A percentile compares a stretch with the other conserved stretches of the same genome.
Evolutionary conservation across 2,888 invertebrate species (phyloP).

Genomic region (Ichneumon xanthorius): DNA sequence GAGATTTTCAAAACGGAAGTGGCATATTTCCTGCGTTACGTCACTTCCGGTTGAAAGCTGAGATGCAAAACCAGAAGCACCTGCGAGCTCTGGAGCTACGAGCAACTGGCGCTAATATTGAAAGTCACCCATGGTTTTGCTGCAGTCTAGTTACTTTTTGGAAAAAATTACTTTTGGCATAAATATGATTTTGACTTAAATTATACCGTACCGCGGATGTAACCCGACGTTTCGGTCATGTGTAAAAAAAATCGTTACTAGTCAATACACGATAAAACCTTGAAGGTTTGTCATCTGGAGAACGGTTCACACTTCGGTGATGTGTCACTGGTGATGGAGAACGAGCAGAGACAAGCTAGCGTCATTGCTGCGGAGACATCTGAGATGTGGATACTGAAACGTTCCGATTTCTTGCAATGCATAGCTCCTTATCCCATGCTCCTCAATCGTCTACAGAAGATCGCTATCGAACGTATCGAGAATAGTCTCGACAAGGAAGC

Average conservation of each 20-base stretch:
- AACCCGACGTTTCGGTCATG: neutral
- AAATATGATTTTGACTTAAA: neutral
- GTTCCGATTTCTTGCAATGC: slow-evolving; percentile 82
- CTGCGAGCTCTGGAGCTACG: no score
- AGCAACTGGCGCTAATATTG: no score
- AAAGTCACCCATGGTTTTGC: neutral
- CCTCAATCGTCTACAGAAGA: slow-evolving; percentile 77
- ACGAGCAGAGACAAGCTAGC: slow-evolving; percentile 82
- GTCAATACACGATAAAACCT: slow-evolving; percentile 31
- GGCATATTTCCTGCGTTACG: no score
- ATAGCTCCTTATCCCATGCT: slow-evolving; percentile 83
- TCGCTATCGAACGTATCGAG: slow-evolving; percentile 76
- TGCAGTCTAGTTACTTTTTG: neutral
- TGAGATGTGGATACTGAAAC: slow-evolving; percentile 82
- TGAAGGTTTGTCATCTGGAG: slow-evolving; percentile 85
- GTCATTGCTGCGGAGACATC: slow-evolving; percentile 85
- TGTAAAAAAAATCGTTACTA: neutral
- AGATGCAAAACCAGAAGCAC: neutral
- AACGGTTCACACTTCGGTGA: slow-evolving; percentile 86
- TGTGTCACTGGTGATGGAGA: slow-evolving; percentile 83
- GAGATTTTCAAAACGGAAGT: no score
- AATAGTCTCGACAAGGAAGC: slow-evolving; percentile 48
- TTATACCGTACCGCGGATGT: no score
- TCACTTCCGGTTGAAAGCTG: neutral
- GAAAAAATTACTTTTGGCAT: neutral